phyloP scores from a whole-genome alignment of 2,113 vertebrate species.

The Redunca redunca region DNA sequence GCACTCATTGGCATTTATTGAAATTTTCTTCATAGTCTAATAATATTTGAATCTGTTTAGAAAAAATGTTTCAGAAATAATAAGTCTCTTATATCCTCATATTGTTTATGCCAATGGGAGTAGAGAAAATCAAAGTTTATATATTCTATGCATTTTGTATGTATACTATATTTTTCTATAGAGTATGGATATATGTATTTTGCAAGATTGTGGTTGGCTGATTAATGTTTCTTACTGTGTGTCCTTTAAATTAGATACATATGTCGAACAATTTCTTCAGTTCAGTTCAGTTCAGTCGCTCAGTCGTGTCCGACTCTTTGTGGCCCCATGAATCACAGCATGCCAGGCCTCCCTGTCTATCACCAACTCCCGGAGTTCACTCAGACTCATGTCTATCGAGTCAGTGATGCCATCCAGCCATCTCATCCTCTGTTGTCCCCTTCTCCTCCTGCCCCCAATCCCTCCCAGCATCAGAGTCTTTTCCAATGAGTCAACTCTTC shows the following conservation, averaged over 20 bases:
- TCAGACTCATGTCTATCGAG: rapidly evolving
- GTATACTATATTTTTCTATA: background rate
- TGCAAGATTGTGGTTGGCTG: background rate
- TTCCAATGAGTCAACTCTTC: too few species aligned
- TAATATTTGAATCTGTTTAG: background rate
- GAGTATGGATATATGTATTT: background rate
- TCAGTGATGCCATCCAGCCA: too few species aligned
- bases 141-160: background rate
- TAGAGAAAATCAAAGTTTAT: background rate
- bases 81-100: background rate
- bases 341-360: too few species aligned
- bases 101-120: background rate
- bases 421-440: too few species aligned
- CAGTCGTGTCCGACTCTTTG: too few species aligned
- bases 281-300: too few species aligned
- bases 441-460: too few species aligned
- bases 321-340: too few species aligned
- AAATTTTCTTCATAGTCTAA: background rate
- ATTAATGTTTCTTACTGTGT: background rate
- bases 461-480: too few species aligned
- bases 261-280: background rate
- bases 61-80: background rate
- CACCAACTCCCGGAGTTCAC: too few species aligned
- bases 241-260: background rate
- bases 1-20: background rate